Evolutionary conservation across 1,140 invertebrate genomes (phyloP), one percentile per base, ranked within the genome.

Genomic region (Magallana ariakensis): DNA sequence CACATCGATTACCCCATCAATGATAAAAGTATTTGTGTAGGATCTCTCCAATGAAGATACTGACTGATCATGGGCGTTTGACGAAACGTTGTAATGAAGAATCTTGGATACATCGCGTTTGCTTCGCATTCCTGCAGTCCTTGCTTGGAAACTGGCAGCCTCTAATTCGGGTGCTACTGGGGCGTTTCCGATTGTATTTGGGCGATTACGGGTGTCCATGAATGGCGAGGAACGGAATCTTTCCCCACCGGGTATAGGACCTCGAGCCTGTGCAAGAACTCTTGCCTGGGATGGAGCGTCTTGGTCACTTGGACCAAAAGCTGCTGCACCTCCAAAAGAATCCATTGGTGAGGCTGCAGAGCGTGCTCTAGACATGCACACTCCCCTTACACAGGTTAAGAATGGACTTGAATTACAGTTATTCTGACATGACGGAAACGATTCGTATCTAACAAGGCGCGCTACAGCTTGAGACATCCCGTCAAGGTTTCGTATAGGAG

Each of bases 401-500:
- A n/a, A 3, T 19, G 22, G 54, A 22, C 82, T 83, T 19, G 46
- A 16, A 33, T 56, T 56, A 83, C 82, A 83, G 22, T 83, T 58
- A 22, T 56, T 56, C n/a, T 15, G 15, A 56, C 89, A 90, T 5
- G 75, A 66, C 58, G 89, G 89, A 2, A 70, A 70, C 1, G 84
- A 81, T 15, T 86, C 87, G 55, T 90, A 90, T 56, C 84, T 88
- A n/a, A 90, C 89, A 26, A 88, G 53, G n/a, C 85, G 66, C 16
- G 87, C 85, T n/a, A 90, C 70, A 7, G 83, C 58, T 66, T 87
- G 86, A 33, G 85, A 88, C 22, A 90, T 33, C 16, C 81, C 89
- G 60, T 87, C 87, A 9, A 87, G 80, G 82, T 88, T 90, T 58
- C 85, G 75, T 11, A 88, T 62, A n/a, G 70, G 86, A 22, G 81